These are phyloP conservation scores for Cichladusa arquata DNA, from an alignment of 2,113 vertebrate genomes.

Conservation along the genomic window DNA sequence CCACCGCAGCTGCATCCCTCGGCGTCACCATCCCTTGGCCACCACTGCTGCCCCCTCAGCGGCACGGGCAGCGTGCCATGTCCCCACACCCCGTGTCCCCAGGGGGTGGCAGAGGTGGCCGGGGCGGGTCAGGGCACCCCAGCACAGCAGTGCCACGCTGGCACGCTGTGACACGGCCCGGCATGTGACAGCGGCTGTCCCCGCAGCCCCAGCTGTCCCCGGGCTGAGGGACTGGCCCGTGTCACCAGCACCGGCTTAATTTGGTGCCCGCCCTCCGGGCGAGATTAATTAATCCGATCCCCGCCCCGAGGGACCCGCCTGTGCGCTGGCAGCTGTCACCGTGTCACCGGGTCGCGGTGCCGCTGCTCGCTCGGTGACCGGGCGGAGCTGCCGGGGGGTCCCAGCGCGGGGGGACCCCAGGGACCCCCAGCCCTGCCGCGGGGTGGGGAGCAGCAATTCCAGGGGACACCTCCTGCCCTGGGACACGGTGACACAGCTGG, in stretches of 20 bases:
- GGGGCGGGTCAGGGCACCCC: background rate
- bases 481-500: no score
- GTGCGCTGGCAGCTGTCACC: background rate
- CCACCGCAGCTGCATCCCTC: background rate
- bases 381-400: background rate
- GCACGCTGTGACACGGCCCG: background rate
- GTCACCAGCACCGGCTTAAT: background rate
- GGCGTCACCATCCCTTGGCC: background rate
- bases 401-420: background rate
- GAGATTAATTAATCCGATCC: conserved; percentile 1
- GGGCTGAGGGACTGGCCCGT: background rate
- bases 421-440: background rate
- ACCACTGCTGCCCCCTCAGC: background rate
- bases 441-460: rapidly evolving
- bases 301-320: background rate
- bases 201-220: background rate
- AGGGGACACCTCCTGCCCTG: background rate
- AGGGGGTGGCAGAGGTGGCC: background rate
- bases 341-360: background rate
- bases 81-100: background rate
- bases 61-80: background rate
- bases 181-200: background rate
- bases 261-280: background rate
- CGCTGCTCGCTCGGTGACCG: background rate
- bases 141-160: rapidly evolving